phyloP scores from a whole-genome alignment of 2,113 vertebrate genomes.

The Arenaria interpres region DNA sequence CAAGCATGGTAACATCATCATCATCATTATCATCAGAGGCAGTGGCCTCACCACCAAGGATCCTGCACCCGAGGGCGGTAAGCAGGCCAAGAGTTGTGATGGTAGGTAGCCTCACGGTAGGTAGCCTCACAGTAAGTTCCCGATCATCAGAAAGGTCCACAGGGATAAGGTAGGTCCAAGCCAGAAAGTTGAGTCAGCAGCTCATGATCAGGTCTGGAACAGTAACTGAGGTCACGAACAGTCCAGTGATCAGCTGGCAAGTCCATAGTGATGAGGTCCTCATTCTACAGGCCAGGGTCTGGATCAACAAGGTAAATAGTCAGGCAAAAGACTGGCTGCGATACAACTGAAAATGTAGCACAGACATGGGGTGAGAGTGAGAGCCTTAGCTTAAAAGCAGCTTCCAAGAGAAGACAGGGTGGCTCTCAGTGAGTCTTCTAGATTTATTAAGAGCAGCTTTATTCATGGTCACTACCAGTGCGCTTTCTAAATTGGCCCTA shows the following conservation, averaged over 20 bases:
- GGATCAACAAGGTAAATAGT: neutral
- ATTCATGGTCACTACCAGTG: neutral
- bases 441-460: neutral
- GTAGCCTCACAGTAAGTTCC: neutral
- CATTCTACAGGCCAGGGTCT: neutral
- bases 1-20: too few relatives aligned
- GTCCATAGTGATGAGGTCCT: neutral
- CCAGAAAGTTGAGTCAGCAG: neutral
- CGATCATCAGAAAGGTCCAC: neutral
- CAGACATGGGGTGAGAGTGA: neutral
- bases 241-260: neutral
- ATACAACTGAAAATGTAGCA: neutral
- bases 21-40: too few relatives aligned
- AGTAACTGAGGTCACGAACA: neutral
- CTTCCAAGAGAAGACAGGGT: neutral
- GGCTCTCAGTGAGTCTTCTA: neutral
- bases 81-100: neutral
- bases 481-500: neutral
- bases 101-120: neutral
- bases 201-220: neutral
- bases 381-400: neutral
- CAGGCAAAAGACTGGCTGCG: neutral
- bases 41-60: neutral
- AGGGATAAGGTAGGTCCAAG: neutral
- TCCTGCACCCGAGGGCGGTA: rapidly evolving